Base-by-base conservation (phyloP, 1,140 invertebrate genomes). In the Adoxophyes honmai region DNA sequence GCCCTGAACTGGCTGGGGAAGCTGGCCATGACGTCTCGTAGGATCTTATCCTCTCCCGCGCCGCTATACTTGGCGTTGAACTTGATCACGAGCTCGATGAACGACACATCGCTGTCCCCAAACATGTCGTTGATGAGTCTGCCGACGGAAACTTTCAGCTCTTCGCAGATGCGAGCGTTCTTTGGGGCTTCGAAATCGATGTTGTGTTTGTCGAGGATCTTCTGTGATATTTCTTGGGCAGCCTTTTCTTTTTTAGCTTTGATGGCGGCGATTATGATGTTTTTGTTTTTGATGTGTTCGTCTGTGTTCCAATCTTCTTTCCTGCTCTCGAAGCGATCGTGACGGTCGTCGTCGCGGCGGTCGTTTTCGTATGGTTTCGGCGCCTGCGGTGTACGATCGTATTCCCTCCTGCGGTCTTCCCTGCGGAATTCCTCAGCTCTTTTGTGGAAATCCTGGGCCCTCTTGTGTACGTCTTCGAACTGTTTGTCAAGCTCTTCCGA, bases 381-480 rank as follows among this genome's bases (percentile, higher is more conserved):
- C 52, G 54, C 11, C 55, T 66, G 13, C 73, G 62, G 0, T 69
- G 58, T 6, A 13, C 14, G 60, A 8, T 39, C 33, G 48, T 36
- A 34, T n/a, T 68, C 54, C 38, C 52, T 70, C 37, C 59, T 70
- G 10, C 38, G 44, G 53, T 70, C 64, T 21, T 57, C 57, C 66
- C 70, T 67, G 33, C 60, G 69, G 53, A 75, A 64, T 48, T 80
- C 64, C 44, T 85, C 72, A 11, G 81, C 65, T 60, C 82, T 85
- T 36, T 76, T 79, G 11, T 69, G 75, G 34, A 83, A 76, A 39
- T 82, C 78, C 8, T 68, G 66, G 8, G 81, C 71, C 57, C 80
- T 68, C 14, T 82, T 78, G 48, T 82, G 85, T n/a, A 85, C 73
- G 54, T 83, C 78, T 55, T 85, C 77, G 18, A 83, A 76, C 51